Evolutionary conservation across 2,888 invertebrate species (phyloP), one percentile per base, ranked within the genome.

Genomic region (Meiosimyza decipiens): DNA sequence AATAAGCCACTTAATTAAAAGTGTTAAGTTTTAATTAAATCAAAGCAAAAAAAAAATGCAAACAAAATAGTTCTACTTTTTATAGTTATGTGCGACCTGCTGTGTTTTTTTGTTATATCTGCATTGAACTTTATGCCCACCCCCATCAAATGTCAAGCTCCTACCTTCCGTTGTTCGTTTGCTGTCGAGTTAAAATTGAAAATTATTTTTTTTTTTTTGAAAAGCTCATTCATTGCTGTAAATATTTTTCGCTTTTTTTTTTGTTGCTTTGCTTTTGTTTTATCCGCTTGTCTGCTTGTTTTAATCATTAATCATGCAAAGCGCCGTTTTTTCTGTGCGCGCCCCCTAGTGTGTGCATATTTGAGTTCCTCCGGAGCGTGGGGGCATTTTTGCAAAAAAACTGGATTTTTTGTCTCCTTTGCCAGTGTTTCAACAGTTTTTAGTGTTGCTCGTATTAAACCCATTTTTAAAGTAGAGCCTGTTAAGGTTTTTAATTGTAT

Each of bases 221-320:
- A 40, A 33, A 62, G 62, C 62, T 62, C n/a, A 62, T 16, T 62
- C n/a, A 33, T 15, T n/a, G 15, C 62, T 28, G 33, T 40, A 11
- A 55, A 55, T 55, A 55, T 33, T 40, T 47, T 62, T 62, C 22
- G 22, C 22, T 22, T 22, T 22, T 22, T 22, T 22, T 22, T 22
- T 22, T 22, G 2, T 22, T 22, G 22, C 1, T 62, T n/a, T 62
- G 28, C 28, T 28, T 55, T 55, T 55, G 55, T 18, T 28, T 22
- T 18, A 55, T 55, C 12, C 55, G 18, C 18, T 40, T 28, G 28
- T 28, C 4, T 28, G 28, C 28, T 4, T 47, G 6, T 13, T 47
- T 50, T 50, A 50, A 18, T 28, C 16, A 64, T 64, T 49, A 64
- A 64, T 64, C 64, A 64, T 50, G 22, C 64, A 47, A 50, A 64